Evolutionary conservation across 92 coral and sea anemone genomes (phyloP).

Genomic region (Hydrozoanthus gracilis): DNA sequence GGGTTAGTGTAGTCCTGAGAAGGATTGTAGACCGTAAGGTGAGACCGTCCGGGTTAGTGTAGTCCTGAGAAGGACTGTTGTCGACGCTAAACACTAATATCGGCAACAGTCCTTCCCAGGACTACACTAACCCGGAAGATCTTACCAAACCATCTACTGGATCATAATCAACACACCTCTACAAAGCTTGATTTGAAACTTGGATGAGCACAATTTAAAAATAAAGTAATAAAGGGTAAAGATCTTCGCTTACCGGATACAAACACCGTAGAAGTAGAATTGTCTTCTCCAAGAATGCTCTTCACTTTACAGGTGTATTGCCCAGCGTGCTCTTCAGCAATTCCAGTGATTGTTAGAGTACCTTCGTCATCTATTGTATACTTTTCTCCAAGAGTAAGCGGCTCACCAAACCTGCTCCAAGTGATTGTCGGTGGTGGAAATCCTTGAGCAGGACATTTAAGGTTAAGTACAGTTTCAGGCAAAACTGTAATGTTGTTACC

Average conservation of each 20-base stretch:
- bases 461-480: slow-evolving; percentile 68
- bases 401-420: slow-evolving; percentile 85
- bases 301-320: slow-evolving; percentile 79
- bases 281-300: slow-evolving; percentile 63
- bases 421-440: slow-evolving; percentile 83
- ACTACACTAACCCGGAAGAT: too few species aligned
- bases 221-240: too few species aligned
- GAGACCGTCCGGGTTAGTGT: too few species aligned
- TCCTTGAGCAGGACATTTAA: slow-evolving; percentile 85
- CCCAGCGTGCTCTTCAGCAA: slow-evolving; percentile 53
- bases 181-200: too few species aligned
- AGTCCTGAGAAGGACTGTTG: too few species aligned
- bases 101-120: too few species aligned
- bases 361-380: slow-evolving; percentile 26
- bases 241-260: slow-evolving; percentile 61
- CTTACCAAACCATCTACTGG: too few species aligned
- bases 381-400: slow-evolving; percentile 21
- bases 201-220: too few species aligned
- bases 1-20: too few species aligned
- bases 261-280: slow-evolving; percentile 59
- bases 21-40: too few species aligned
- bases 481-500: slow-evolving; percentile 78
- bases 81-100: too few species aligned
- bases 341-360: slow-evolving; percentile 15
- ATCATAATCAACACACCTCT: too few species aligned